These are phyloP conservation scores for Lethrus apterus DNA, from an alignment of 1,140 invertebrate genomes.

Conservation along the genomic window DNA sequence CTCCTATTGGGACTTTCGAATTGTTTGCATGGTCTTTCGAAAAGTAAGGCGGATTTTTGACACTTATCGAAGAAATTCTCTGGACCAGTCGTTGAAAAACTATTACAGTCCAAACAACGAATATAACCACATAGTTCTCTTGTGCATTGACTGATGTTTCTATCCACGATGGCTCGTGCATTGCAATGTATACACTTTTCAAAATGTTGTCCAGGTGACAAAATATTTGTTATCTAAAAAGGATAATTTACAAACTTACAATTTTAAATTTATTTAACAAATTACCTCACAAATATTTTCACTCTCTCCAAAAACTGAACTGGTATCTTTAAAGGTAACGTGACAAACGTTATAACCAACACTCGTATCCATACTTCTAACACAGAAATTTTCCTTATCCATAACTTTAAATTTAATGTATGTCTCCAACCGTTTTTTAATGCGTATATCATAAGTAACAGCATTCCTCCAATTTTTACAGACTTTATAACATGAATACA, in stretches of 20 bases:
- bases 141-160: conserved; percentile 5
- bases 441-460: background rate
- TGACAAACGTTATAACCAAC: no score
- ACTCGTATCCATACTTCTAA: background rate
- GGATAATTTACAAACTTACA: background rate
- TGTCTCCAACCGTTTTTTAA: background rate
- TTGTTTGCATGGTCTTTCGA: background rate
- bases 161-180: background rate
- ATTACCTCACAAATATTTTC: background rate
- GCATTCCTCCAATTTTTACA: background rate
- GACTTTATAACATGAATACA: conserved; percentile 2
- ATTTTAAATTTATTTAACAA: background rate
- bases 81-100: background rate
- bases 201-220: background rate
- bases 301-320: background rate
- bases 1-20: background rate
- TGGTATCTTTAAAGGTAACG: background rate
- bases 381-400: conserved; percentile 5
- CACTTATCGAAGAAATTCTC: conserved; percentile 5
- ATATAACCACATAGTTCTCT: background rate
- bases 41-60: background rate
- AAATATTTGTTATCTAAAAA: conserved; percentile 1
- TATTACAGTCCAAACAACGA: conserved; percentile 2
- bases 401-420: background rate
- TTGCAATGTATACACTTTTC: background rate